phyloP scores from a whole-genome alignment of 1,140 invertebrate genomes.

The Anastatus disparis region DNA sequence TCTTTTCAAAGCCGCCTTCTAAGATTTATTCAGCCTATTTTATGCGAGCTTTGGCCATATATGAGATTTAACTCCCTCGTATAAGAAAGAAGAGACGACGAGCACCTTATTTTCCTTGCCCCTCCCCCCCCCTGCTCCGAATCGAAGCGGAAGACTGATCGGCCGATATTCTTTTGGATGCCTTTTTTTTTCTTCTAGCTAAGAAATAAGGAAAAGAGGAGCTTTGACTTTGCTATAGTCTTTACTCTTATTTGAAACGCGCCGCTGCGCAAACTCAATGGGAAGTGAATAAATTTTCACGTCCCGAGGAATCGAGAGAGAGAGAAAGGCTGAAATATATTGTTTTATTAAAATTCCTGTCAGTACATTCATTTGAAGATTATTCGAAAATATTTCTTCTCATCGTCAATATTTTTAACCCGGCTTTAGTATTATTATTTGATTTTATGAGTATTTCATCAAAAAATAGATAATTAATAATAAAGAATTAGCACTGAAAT shows the following conservation, averaged over 20 bases:
- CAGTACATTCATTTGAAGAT: background rate
- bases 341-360: slow-evolving; percentile 11
- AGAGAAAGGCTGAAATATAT: background rate
- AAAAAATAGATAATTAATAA: too few relatives aligned
- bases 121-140: too few relatives aligned
- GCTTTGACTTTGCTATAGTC: slow-evolving; percentile 25
- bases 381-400: too few relatives aligned
- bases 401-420: too few relatives aligned
- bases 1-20: slow-evolving; percentile 33
- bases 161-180: slow-evolving; percentile 40
- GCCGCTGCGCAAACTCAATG: background rate
- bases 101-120: slow-evolving; percentile 56
- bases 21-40: slow-evolving; percentile 62
- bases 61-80: slow-evolving; percentile 58
- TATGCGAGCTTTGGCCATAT: slow-evolving; percentile 57
- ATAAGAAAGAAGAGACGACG: too few relatives aligned
- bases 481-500: too few relatives aligned
- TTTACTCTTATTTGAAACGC: background rate
- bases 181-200: too few relatives aligned
- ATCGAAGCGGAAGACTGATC: slow-evolving; percentile 50
- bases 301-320: background rate
- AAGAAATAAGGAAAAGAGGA: too few relatives aligned
- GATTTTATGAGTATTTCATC: too few relatives aligned
- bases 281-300: slow-evolving; percentile 30
- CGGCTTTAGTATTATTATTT: too few relatives aligned